These are phyloP conservation scores for Dinothrombium tinctorium DNA, from an alignment of 1,140 invertebrate species.

Conservation along the genomic window DNA sequence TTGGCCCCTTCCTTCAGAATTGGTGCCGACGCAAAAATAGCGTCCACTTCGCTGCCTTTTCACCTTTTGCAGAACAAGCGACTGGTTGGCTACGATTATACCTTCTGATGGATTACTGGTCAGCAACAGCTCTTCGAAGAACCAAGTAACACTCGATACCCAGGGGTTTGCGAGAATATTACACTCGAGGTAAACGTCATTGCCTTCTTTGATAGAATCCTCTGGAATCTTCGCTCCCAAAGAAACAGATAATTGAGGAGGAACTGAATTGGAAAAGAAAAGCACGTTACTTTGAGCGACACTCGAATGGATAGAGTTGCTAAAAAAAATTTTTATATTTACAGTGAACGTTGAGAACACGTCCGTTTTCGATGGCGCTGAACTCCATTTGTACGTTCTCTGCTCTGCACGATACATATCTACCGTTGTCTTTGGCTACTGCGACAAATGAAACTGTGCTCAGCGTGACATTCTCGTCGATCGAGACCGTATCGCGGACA, in stretches of 20 bases:
- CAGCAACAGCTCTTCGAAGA: slow-evolving; percentile 11
- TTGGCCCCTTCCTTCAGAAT: slow-evolving; percentile 61
- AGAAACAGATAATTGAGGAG: slow-evolving; percentile 13
- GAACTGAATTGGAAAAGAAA: slow-evolving; percentile 11
- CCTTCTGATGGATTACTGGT: slow-evolving; percentile 31
- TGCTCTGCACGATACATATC: slow-evolving; percentile 50
- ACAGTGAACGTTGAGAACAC: slow-evolving; percentile 14
- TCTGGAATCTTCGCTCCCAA: slow-evolving; percentile 33
- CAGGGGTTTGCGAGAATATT: slow-evolving; percentile 20
- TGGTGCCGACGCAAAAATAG: slow-evolving; percentile 68
- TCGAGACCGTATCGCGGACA: slow-evolving; percentile 4
- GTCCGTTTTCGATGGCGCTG: slow-evolving; percentile 12
- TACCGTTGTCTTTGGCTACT: slow-evolving; percentile 54
- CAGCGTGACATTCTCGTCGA: slow-evolving; percentile 14
- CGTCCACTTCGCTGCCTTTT: slow-evolving; percentile 15
- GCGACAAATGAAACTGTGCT: slow-evolving; percentile 21
- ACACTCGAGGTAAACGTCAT: slow-evolving; percentile 72
- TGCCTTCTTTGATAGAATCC: slow-evolving; percentile 45
- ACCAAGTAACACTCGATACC: slow-evolving; percentile 15
- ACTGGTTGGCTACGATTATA: slow-evolving; percentile 50
- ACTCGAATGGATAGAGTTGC: too few species aligned
- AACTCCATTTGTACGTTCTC: slow-evolving; percentile 38
- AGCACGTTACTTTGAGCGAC: background rate
- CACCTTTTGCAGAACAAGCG: slow-evolving; percentile 19
- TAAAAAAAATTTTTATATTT: slow-evolving; percentile 9